Conservation (phyloP, 2,113 vertebrate genomes). For the Cololabis saira region DNA sequence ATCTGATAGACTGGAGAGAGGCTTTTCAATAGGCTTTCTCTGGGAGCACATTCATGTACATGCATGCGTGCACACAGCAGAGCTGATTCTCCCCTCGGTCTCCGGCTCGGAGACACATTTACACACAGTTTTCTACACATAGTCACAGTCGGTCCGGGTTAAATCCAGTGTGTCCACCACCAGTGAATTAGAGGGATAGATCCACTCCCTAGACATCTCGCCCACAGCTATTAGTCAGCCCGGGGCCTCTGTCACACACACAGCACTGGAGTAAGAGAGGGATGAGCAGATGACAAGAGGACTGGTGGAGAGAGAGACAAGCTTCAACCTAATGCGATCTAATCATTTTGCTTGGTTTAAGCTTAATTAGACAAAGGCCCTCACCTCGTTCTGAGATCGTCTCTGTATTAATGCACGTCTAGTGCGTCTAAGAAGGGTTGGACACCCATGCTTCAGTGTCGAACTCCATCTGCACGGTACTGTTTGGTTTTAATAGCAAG, state of each 20-base stretch:
- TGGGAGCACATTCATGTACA: conserved; percentile 34
- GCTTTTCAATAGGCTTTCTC: conserved; percentile 63
- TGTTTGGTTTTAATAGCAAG: too few species aligned
- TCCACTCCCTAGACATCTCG: conserved; percentile 58
- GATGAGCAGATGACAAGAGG: conserved; percentile 9
- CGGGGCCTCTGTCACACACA: conserved; percentile 63
- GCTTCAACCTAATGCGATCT: too few species aligned
- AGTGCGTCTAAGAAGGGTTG: too few species aligned
- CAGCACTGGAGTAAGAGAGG: conserved; percentile 23
- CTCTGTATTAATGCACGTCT: too few species aligned
- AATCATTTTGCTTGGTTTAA: too few species aligned
- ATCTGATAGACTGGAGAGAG: conserved; percentile 76
- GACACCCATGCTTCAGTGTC: too few species aligned
- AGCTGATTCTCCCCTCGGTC: conserved; percentile 15
- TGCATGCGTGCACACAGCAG: conserved; percentile 30
- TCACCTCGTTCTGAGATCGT: too few species aligned
- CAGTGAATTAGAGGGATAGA: conserved; percentile 60
- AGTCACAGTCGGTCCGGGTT: conserved; percentile 45
- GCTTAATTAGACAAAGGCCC: too few species aligned
- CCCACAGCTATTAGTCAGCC: conserved; percentile 69
- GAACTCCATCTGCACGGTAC: too few species aligned
- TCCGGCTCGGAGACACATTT: conserved; percentile 49
- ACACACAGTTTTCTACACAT: conserved; percentile 51
- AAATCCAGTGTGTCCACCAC: conserved; percentile 63
- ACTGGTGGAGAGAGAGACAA: too few species aligned